Base-by-base conservation (phyloP, 2,797 vertebrate genomes). In the Phylloscopus collybita region DNA sequence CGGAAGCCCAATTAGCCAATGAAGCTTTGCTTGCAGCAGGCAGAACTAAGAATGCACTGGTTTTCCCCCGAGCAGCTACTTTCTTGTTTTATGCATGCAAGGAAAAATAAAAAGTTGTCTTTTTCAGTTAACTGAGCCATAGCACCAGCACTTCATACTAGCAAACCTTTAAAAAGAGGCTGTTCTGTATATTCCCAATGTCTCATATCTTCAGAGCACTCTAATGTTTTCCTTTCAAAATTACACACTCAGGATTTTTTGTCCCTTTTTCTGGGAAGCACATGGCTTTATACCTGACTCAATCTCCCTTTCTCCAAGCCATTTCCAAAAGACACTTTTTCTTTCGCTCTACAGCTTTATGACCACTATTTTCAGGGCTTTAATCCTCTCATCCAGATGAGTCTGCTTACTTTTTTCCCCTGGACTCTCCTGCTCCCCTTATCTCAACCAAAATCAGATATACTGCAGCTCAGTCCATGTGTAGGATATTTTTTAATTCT, bases 1-100 rank as follows among this genome's bases (percentile, higher is more conserved):
- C 20, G 0, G 62, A 96, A 96, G 91, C 56, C 79, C 86, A 92
- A 87, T 94, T 96, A 96, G 88, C 56, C 81, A 94, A 13, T 71
- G 53, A 86, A 96, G 75, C 59, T 91, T 82, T 80, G 44, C 80
- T 91, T 79, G 76, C 66, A 80, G 82, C 65, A 80, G 73, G 34
- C 51, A 82, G 59, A 81, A 72, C 38, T 42, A 94, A 47, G 54
- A 90, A 91, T 27, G 13, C 18, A 67, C 42, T 79, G 27, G 16
- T 62, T 94, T 94, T 53, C 76, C 80, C 73, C 57, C 5, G 18
- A 40, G 81, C 34, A 84, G 40, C 14, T 81, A 45, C 82, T 91
- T 91, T 62, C 69, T 91, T 91, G 36, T 72, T 75, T 83, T 91
- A 32, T 91, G 51, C 40, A 65, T 59, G 30, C 30, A 69, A 75